Conservation (phyloP, 1,140 invertebrate genomes). For the Aphelinus atriplicis region DNA sequence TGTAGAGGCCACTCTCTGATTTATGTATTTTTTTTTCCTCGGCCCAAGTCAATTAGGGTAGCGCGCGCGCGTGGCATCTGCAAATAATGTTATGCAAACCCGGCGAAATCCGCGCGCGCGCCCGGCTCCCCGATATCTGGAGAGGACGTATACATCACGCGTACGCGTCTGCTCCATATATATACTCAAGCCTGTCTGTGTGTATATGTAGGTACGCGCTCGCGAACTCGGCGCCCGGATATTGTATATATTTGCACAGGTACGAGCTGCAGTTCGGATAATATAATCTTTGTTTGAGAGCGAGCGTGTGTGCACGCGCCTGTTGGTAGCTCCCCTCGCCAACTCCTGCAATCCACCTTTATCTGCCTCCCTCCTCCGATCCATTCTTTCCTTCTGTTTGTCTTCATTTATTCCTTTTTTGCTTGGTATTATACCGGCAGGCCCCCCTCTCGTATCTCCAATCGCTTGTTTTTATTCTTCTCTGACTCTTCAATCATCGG, state of each 20-base stretch:
- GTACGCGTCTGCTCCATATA: background rate
- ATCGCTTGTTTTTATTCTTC: background rate
- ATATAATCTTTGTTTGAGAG: conserved; percentile 39
- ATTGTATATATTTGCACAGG: conserved; percentile 41
- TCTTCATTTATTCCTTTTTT: conserved; percentile 30
- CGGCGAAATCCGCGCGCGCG: background rate
- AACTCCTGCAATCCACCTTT: conserved; percentile 1
- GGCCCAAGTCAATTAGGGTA: conserved; percentile 36
- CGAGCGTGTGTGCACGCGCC: too few species aligned
- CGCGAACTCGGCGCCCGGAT: background rate
- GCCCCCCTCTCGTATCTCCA: background rate
- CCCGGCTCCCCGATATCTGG: conserved; percentile 25
- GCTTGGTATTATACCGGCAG: conserved; percentile 7
- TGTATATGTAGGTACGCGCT: conserved; percentile 1
- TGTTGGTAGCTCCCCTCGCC: background rate
- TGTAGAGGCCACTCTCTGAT: background rate
- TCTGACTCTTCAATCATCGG: conserved; percentile 22
- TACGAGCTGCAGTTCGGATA: conserved; percentile 26
- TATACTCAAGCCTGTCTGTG: background rate
- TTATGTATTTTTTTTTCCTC: conserved; percentile 36
- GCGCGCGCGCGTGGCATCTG: conserved; percentile 31
- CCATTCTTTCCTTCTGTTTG: conserved; percentile 8
- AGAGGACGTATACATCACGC: conserved; percentile 14
- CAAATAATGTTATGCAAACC: conserved; percentile 40
- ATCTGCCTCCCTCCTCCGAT: background rate